Evolutionary conservation across 2,888 invertebrate species (phyloP), one percentile per base, ranked within the genome.

Genomic region (Xestia c-nigrum): DNA sequence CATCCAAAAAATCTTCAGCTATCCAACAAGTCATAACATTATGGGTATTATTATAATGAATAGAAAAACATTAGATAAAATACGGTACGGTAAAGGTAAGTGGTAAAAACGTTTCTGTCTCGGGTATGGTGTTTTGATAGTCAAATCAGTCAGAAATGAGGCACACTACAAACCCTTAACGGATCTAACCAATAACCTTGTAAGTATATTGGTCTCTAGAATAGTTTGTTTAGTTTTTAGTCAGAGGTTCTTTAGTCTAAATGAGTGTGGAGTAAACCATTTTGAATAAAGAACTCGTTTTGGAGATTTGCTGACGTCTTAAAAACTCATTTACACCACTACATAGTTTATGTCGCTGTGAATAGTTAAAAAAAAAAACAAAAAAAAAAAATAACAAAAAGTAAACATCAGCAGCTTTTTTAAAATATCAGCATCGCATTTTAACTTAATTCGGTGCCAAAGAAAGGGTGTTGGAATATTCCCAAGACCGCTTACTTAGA

Each of bases 401-500:
- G 21, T 46, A 64, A 79, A 79, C 50, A 81, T 38, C 61, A 72
- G 69, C 72, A 72, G 68, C 61, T 74, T 76, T 78, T 78, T 80
- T 75, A 72, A 72, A 85, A 87, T 78, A 85, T 76, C 77, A 83
- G 74, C 78, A 76, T 76, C 50, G 64, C 65, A 69, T 85, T 76
- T 85, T 76, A 78, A 80, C 72, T 83, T 82, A 82, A 86, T 87
- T 86, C 69, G 65, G 72, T 70, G 59, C 78, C 43, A 81, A 84
- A 88, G 83, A 86, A 88, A 86, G 86, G 86, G 86, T 87, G 84
- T 63, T 67, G 68, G 78, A 84, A 88, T 82, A 79, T 86, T 82
- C 57, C 68, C 80, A 84, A 87, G 88, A 87, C 78, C 82, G 76
- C 85, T 87, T 85, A 87, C 80, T 84, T 81, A 85, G 81, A 81